Evolutionary conservation across 2,888 invertebrate genomes (phyloP).

Genomic region (Caenorhabditis afra): DNA sequence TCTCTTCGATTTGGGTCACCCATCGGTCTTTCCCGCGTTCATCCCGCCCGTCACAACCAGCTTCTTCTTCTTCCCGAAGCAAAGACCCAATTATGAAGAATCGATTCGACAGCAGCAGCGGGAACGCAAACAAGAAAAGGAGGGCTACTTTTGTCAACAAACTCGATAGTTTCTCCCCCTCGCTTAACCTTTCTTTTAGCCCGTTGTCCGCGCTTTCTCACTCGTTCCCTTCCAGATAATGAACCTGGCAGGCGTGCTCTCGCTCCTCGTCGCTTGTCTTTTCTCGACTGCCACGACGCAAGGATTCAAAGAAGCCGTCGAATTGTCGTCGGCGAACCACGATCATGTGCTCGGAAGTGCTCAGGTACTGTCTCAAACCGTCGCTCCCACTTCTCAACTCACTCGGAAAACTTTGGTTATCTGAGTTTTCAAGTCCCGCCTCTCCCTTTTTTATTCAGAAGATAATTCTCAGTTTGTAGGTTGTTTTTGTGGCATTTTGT

Average conservation of each 20-base stretch:
- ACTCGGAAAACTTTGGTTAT: too few relatives aligned
- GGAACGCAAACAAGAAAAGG: conserved; percentile 34
- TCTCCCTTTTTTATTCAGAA: not conserved
- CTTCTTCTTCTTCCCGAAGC: conserved; percentile 33
- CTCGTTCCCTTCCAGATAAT: conserved; percentile 44
- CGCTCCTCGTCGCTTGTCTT: conserved; percentile 27
- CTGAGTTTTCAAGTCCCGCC: not conserved
- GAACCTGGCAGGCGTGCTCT: conserved; percentile 48
- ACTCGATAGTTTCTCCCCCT: conserved; percentile 37
- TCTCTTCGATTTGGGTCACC: conserved; percentile 52
- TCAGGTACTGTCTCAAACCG: conserved; percentile 66
- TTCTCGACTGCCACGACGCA: conserved; percentile 20
- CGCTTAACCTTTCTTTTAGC: conserved; percentile 3
- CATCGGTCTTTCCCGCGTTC: conserved; percentile 22
- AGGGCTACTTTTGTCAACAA: conserved; percentile 52
- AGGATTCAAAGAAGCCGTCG: conserved; percentile 59
- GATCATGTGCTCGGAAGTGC: conserved; percentile 74
- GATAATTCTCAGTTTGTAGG: conserved; percentile 82
- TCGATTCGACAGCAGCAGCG: conserved; percentile 21
- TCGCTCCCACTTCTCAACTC: not conserved
- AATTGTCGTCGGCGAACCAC: conserved; percentile 74
- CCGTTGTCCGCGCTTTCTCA: not conserved
- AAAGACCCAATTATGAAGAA: conserved; percentile 42
- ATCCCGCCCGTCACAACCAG: conserved; percentile 39
- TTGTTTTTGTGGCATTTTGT: conserved; percentile 98